Percentiles rank a stretch among this genome's conserved stretches.
Evolutionary conservation across 2,113 vertebrate genomes (phyloP).

Genomic region (Pseudopipra pipra): DNA sequence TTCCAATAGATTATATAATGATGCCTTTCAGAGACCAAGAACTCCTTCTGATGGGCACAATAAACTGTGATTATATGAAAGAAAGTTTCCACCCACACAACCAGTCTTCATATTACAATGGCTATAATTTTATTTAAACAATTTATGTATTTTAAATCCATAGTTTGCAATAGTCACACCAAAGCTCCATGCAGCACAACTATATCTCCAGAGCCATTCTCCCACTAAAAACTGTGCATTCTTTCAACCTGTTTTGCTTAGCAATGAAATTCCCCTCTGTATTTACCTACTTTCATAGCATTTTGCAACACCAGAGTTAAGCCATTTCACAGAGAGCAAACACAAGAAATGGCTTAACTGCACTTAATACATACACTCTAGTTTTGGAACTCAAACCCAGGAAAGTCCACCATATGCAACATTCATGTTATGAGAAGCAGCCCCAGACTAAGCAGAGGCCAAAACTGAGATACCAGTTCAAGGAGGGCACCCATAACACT

Average conservation of each 20-base stretch:
- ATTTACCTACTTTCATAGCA: neutral
- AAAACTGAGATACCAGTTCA: neutral
- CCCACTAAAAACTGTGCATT: neutral
- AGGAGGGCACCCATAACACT: neutral
- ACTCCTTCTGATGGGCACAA: neutral
- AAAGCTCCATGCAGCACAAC: neutral
- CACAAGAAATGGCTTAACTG: neutral
- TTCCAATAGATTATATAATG: neutral
- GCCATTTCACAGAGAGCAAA: neutral
- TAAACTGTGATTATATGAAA: neutral
- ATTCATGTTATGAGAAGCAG: neutral
- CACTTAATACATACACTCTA: neutral
- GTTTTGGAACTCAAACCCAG: neutral
- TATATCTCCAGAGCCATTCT: neutral
- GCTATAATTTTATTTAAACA: neutral
- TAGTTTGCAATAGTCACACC: neutral
- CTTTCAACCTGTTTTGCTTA: neutral
- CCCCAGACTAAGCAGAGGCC: neutral
- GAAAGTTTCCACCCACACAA: neutral
- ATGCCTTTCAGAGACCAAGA: neutral
- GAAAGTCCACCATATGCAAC: neutral
- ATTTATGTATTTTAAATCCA: neutral
- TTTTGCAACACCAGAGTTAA: neutral
- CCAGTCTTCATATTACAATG: neutral
- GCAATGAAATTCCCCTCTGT: neutral